These are phyloP conservation scores for Eptatretus burgeri DNA, from an alignment of 2,113 vertebrate species.

Conservation along the genomic window DNA sequence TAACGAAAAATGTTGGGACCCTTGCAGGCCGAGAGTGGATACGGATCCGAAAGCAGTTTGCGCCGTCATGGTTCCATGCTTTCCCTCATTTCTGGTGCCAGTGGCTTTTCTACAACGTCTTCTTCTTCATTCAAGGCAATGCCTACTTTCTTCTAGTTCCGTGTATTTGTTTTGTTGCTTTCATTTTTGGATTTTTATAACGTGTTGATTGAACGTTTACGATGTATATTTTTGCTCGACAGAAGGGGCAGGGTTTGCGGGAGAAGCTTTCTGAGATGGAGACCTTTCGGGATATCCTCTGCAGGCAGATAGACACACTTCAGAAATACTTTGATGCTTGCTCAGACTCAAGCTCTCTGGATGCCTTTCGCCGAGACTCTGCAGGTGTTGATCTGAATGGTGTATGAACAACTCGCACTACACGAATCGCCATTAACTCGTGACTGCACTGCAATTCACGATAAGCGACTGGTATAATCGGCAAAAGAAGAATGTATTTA, in stretches of 20 bases:
- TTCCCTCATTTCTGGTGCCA: constrained; percentile 70
- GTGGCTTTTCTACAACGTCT: constrained; percentile 71
- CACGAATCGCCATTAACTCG: no score
- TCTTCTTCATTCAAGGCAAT: constrained; percentile 83
- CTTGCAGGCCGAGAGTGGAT: constrained; percentile 56
- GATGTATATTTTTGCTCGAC: constrained; percentile 11
- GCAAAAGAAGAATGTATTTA: no score
- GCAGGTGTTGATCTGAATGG: no score
- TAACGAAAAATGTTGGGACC: no score
- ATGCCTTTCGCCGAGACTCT: not conserved
- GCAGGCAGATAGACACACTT: constrained; percentile 32
- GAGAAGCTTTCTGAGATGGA: constrained; percentile 97
- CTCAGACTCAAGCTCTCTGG: not conserved
- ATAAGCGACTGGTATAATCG: no score
- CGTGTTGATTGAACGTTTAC: no score
- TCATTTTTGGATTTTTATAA: not conserved
- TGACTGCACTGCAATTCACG: no score
- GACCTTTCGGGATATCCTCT: constrained; percentile 72
- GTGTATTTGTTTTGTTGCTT: not conserved
- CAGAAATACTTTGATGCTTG: constrained; percentile 32
- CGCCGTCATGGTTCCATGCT: constrained; percentile 75
- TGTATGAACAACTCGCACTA: no score
- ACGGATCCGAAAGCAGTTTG: constrained; percentile 77
- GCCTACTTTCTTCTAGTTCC: not conserved
- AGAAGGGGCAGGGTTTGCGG: constrained; percentile 80